These are phyloP conservation scores for Catharus ustulatus DNA, from an alignment of 2,797 vertebrate genomes.

Conservation along the genomic window DNA sequence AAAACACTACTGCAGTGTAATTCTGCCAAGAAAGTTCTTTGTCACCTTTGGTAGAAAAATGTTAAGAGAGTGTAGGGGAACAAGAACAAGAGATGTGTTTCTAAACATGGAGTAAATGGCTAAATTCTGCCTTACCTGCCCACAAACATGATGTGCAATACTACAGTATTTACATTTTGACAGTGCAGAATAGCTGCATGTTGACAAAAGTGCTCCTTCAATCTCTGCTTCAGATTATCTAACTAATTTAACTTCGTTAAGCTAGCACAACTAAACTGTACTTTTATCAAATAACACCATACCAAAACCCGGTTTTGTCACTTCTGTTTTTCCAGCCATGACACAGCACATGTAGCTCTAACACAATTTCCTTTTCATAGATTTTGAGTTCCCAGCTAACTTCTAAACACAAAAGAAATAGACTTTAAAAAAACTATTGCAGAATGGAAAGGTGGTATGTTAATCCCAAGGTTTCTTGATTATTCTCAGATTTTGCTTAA, in stretches of 20 bases:
- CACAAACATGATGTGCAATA: background rate
- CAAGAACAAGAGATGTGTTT: background rate
- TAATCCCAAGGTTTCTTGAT: background rate
- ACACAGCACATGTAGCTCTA: background rate
- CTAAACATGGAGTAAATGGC: background rate
- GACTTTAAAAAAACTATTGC: background rate
- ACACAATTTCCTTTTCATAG: background rate
- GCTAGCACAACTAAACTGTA: background rate
- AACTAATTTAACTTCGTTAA: background rate
- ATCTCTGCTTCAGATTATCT: background rate
- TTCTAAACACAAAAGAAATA: background rate
- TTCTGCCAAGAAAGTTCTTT: background rate
- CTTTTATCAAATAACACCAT: background rate
- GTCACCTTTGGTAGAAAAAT: background rate
- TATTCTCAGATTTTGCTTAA: background rate
- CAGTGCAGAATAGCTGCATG: background rate
- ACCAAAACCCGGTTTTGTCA: background rate
- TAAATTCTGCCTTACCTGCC: background rate
- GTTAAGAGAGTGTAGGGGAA: background rate
- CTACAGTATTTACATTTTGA: background rate
- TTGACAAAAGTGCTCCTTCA: background rate
- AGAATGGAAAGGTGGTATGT: background rate
- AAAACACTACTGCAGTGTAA: background rate
- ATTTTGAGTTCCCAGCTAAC: background rate
- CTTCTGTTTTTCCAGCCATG: background rate